Conservation (phyloP, 1,140 invertebrate species). For the Armadillidium nasatum region DNA sequence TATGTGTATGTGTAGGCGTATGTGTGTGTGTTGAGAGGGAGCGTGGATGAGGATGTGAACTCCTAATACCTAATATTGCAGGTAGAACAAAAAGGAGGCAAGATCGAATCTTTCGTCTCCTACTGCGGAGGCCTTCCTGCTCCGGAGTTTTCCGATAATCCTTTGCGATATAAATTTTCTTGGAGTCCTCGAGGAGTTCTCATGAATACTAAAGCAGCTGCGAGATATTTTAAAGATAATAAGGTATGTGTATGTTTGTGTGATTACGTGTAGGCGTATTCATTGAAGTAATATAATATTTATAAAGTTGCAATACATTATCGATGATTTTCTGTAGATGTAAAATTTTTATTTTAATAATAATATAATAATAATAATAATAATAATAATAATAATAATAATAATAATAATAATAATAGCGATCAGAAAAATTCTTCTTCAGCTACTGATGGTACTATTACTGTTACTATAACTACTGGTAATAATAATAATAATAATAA, state of each 20-base stretch:
- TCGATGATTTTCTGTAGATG: no score
- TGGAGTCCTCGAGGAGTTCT: slow-evolving; percentile 91
- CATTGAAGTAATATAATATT: slow-evolving; percentile 22
- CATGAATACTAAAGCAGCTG: slow-evolving; percentile 74
- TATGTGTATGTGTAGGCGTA: background rate
- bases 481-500: no score
- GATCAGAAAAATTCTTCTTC: slow-evolving; percentile 41
- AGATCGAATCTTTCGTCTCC: slow-evolving; percentile 89
- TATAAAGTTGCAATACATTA: slow-evolving; percentile 24
- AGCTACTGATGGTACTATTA: no score
- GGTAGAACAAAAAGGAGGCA: slow-evolving; percentile 51
- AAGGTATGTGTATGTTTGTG: slow-evolving; percentile 55
- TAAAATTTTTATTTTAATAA: no score
- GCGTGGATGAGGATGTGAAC: background rate
- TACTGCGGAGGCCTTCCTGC: slow-evolving; percentile 96
- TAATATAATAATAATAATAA: background rate
- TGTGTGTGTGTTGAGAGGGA: background rate
- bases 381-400: slow-evolving; percentile 21
- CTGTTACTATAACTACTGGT: no score
- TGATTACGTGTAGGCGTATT: no score
- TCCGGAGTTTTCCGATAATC: slow-evolving; percentile 89
- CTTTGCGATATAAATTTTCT: slow-evolving; percentile 94
- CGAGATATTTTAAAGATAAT: slow-evolving; percentile 62
- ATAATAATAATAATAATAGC: slow-evolving; percentile 25
- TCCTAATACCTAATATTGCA: slow-evolving; percentile 2